Percentiles rank a stretch among this genome's conserved stretches.
Conservation (phyloP, 2,113 vertebrate genomes). For the Madoqua kirkii region DNA sequence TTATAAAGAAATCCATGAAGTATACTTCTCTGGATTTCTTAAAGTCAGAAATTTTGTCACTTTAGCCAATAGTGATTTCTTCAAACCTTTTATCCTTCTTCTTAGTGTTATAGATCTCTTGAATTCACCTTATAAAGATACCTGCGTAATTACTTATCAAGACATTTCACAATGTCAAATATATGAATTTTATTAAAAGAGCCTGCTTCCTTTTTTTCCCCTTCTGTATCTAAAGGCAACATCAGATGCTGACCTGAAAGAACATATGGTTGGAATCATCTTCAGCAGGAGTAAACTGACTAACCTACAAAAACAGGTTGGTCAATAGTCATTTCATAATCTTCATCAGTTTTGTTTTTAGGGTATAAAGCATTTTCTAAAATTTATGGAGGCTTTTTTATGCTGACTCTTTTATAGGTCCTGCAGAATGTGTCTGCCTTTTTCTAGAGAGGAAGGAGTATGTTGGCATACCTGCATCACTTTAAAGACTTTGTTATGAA, state of each 20-base stretch:
- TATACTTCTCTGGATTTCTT: not conserved
- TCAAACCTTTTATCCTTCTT: not conserved
- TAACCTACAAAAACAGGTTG: slow-evolving; percentile 98
- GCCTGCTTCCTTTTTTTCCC: slow-evolving; percentile 13
- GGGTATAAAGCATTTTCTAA: not conserved
- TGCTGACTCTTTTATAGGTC: not conserved
- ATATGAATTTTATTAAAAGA: slow-evolving; percentile 20
- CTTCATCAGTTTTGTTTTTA: not conserved
- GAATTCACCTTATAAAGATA: slow-evolving; percentile 1
- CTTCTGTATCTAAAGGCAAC: slow-evolving; percentile 84
- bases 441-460: not conserved
- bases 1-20: not conserved
- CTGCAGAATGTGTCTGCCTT: not conserved
- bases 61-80: not conserved
- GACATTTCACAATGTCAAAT: not conserved
- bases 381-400: not conserved
- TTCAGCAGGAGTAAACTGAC: slow-evolving; percentile 99
- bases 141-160: not conserved
- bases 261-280: slow-evolving; percentile 99
- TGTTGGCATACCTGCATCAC: not conserved
- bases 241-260: slow-evolving; percentile 98
- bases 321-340: slow-evolving; percentile 43
- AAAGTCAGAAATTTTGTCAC: slow-evolving; percentile 9
- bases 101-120: not conserved
- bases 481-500: not conserved